These are phyloP conservation scores for Phoxinus dragarum DNA, from an alignment of 2,797 vertebrate species.

Conservation along the genomic window DNA sequence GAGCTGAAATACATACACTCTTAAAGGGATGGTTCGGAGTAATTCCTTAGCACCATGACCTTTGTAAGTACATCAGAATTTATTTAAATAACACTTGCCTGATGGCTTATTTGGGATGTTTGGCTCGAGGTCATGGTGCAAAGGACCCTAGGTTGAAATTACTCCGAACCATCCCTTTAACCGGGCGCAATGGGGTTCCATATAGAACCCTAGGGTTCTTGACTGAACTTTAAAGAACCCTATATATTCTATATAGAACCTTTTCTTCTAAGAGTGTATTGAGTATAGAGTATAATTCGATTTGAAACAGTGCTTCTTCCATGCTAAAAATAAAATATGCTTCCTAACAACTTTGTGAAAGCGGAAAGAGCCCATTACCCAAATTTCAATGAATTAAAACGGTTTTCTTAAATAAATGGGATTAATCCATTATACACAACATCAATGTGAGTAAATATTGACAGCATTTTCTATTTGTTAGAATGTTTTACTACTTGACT, in stretches of 20 bases:
- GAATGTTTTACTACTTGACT: neutral
- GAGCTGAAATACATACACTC: constrained; percentile 65
- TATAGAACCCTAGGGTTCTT: neutral
- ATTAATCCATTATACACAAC: neutral
- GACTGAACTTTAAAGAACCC: neutral
- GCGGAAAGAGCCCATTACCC: neutral
- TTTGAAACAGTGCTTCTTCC: neutral
- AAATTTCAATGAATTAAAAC: neutral
- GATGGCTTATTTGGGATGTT: no score
- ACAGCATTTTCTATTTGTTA: neutral
- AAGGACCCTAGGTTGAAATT: no score
- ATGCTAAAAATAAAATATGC: neutral
- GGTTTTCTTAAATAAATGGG: neutral
- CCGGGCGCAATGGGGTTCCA: neutral
- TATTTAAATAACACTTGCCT: no score
- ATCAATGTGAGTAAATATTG: neutral
- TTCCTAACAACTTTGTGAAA: neutral
- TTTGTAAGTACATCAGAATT: no score
- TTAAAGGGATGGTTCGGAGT: no score
- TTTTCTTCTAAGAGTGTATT: neutral
- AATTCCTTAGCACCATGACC: no score
- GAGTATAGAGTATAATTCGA: neutral
- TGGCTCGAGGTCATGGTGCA: no score
- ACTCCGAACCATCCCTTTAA: no score
- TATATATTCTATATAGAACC: neutral